Evolutionary conservation across 2,888 invertebrate species (phyloP), one percentile per base, ranked within the genome.

Genomic region (Neoitamus cyanurus): DNA sequence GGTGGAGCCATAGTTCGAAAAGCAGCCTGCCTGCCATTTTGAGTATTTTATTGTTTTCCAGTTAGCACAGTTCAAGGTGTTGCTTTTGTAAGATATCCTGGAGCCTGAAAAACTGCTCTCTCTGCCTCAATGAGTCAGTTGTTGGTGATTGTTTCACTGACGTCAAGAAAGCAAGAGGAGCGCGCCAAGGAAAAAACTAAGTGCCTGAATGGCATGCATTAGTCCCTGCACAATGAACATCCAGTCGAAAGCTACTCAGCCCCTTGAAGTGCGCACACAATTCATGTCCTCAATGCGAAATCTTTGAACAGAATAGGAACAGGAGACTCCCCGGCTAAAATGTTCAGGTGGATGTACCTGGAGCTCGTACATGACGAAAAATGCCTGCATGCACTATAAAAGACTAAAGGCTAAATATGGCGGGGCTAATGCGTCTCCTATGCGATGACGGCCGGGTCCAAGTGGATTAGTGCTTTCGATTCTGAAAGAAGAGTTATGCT

Each of bases 61-160:
- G 82, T 82, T 82, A 82, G 82, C 69, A 42, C 37, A 82, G 82
- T 82, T 82, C 82, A 82, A 82, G 68, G 82, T 82, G 82, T 82
- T 69, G 82, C 82, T 82, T 69, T 82, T 69, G 82, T 69, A 82
- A 82, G 37, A 82, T 82, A 69, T 69, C 82, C 69, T 69, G 69
- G 3, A 69, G 69, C 36, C 13, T 25, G 37, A 82, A 82, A 42
- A 82, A 28, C 28, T 1, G 30, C 15, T 58, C 31, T 30, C 69
- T 36, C 9, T 69, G 36, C 82, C 82, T 82, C 82, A 82, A 69
- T 36, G 82, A 82, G 82, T 58, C 37, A 69, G 82, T 82, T 82
- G 68, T 82, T 69, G 36, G 82, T 37, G 82, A 82, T 82, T 82
- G 82, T 82, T 82, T 36, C 48, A 28, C 34, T 82, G 69, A 82